Percentiles rank a stretch among this genome's conserved stretches.
Evolutionary conservation across 2,797 vertebrate genomes (phyloP).

Genomic region (Xenops minutus): DNA sequence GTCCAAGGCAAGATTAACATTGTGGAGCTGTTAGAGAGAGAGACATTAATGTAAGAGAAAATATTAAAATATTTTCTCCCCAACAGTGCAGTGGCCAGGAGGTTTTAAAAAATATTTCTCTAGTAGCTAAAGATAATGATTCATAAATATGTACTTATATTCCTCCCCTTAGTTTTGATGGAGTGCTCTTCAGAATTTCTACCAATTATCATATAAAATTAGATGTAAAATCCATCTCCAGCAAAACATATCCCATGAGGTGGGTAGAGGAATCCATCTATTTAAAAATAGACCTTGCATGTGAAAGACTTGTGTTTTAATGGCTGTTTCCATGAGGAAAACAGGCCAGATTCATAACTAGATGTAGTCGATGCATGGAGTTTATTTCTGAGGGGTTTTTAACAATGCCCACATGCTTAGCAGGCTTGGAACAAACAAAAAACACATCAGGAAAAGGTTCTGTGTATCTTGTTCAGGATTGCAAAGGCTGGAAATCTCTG

Average conservation of each 20-base stretch:
- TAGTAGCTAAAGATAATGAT: background rate
- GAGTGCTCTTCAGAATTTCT: background rate
- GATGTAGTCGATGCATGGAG: background rate
- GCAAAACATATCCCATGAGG: background rate
- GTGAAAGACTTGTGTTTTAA: background rate
- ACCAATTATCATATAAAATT: constrained; percentile 5
- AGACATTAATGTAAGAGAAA: background rate
- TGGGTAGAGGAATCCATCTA: background rate
- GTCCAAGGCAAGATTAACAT: constrained; percentile 87
- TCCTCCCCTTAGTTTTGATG: background rate
- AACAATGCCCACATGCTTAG: background rate
- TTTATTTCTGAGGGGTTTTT: background rate
- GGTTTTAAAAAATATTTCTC: background rate
- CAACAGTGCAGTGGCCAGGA: background rate
- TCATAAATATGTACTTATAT: background rate
- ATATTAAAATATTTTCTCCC: background rate
- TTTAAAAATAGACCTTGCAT: background rate
- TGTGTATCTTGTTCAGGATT: background rate
- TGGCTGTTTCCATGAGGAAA: background rate
- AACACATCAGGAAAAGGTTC: background rate
- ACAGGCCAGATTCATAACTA: background rate
- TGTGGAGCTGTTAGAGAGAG: constrained; percentile 81
- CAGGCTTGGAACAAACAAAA: background rate
- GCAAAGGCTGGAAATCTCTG: background rate
- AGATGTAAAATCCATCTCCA: background rate